These are phyloP conservation scores for Prorops nasuta DNA, from an alignment of 1,140 invertebrate genomes.

Conservation along the genomic window DNA sequence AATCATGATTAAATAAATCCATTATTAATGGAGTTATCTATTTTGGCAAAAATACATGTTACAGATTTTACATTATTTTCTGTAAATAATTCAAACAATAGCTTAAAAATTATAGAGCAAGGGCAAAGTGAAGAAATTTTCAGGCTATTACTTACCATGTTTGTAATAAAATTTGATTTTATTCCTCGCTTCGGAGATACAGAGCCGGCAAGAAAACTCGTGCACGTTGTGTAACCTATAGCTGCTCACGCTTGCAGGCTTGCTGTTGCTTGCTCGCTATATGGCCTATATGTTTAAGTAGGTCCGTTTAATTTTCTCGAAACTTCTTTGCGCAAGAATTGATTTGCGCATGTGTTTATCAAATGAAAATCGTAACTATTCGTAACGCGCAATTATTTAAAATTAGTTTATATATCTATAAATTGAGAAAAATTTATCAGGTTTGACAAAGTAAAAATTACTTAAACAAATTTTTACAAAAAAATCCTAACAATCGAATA, in stretches of 20 bases:
- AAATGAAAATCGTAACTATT: too few species aligned
- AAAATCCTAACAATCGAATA: too few species aligned
- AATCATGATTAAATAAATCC: too few species aligned
- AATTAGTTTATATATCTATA: too few species aligned
- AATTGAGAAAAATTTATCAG: too few species aligned
- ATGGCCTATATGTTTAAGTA: neutral
- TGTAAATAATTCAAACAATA: neutral
- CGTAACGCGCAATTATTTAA: too few species aligned
- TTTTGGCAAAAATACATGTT: neutral
- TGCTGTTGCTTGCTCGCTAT: neutral
- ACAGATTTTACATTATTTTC: neutral
- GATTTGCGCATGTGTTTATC: too few species aligned
- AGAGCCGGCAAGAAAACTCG: conserved; percentile 20
- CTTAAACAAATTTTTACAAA: too few species aligned
- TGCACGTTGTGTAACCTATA: conserved; percentile 39
- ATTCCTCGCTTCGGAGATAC: neutral
- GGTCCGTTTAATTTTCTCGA: conserved; percentile 31
- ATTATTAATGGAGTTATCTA: conserved; percentile 2
- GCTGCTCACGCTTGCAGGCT: too few species aligned
- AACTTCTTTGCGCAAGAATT: too few species aligned
- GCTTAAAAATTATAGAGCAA: neutral
- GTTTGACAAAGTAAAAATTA: too few species aligned
- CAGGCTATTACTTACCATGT: conserved; percentile 26
- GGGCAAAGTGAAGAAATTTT: neutral
- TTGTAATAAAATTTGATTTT: neutral